Base-by-base conservation (phyloP, 2,888 invertebrate species). In the Acleris literana region DNA sequence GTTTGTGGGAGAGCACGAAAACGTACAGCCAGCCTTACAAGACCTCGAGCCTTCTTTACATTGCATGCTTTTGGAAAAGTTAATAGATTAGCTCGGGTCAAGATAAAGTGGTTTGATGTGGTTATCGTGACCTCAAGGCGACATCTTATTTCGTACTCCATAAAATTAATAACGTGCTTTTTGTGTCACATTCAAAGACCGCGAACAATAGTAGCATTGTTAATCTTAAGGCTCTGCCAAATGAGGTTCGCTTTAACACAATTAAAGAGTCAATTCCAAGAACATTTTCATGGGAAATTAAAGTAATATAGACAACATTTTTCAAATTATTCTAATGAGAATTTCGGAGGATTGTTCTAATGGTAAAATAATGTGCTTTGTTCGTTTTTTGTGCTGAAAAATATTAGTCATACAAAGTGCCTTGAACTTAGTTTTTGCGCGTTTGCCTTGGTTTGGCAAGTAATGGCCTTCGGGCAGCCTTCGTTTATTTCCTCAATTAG, bases 181-280 rank as follows among this genome's bases (percentile, higher is more conserved):
- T 88, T 88, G 85, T 86, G 80, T 74, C 80, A 83, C 87, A 87
- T 90, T 88, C 87, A 87, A 86, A 84, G 83, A 84, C 85, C 78
- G 75, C 72, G 70, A 72, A 79, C 77, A 77, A 75, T 74, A 73
- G 73, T 64, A 60, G 63, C 72, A 69, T 72, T 70, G 67, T 69
- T 58, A 68, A 69, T 61, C 69, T 62, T 61, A 64, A 67, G 55
- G 56, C 48, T 58, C 53, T 59, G 43, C 62, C 62, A 55, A 39
- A 54, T 66, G 68, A 44, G 63, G 59, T 68, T 67, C 25, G 56
- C 68, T 70, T 70, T 65, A 69, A 61, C 57, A 59, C 59, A 64
- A 69, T 68, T 64, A 68, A 71, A 68, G 63, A 68, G 68, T 52
- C 53, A 48, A 56, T 63, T 66, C 54, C 56, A 63, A 61, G 59